Evolutionary conservation across 2,797 vertebrate species (phyloP).

Genomic region (Sebastes kiyomatsui): DNA sequence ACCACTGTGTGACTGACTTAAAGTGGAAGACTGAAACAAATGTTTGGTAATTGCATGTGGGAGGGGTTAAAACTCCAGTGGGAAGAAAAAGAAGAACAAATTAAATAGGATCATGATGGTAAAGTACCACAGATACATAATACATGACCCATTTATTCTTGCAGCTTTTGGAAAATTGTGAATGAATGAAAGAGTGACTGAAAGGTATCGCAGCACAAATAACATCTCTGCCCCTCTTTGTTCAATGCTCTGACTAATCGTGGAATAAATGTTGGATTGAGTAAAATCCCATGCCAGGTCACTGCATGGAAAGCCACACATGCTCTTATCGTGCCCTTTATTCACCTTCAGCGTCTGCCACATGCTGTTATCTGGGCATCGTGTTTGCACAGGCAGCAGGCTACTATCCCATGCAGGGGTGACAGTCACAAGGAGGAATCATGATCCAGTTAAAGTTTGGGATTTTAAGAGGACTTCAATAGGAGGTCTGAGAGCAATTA

Average conservation of each 20-base stretch:
- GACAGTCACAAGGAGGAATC: neutral
- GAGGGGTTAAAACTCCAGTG: neutral
- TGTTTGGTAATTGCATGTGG: neutral
- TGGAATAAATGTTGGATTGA: slow-evolving; percentile 14
- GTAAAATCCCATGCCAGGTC: slow-evolving; percentile 6
- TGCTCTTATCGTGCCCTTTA: slow-evolving; percentile 26
- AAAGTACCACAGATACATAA: neutral
- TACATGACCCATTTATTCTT: neutral
- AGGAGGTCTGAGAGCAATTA: neutral
- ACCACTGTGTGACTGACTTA: slow-evolving; percentile 20
- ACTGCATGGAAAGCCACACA: slow-evolving; percentile 12
- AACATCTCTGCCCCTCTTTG: neutral
- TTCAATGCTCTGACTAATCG: slow-evolving; percentile 3
- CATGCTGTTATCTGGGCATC: slow-evolving; percentile 10
- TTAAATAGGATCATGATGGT: neutral
- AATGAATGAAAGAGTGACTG: neutral
- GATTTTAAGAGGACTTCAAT: neutral
- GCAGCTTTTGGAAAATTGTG: neutral
- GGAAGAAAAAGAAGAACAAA: neutral
- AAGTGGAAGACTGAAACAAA: slow-evolving; percentile 12
- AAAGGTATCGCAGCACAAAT: neutral
- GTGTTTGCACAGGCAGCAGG: slow-evolving; percentile 29
- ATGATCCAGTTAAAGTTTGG: neutral
- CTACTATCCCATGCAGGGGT: neutral
- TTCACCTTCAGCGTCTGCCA: slow-evolving; percentile 17